Base-by-base conservation (phyloP, 2,113 vertebrate genomes). In the Martes martes region DNA sequence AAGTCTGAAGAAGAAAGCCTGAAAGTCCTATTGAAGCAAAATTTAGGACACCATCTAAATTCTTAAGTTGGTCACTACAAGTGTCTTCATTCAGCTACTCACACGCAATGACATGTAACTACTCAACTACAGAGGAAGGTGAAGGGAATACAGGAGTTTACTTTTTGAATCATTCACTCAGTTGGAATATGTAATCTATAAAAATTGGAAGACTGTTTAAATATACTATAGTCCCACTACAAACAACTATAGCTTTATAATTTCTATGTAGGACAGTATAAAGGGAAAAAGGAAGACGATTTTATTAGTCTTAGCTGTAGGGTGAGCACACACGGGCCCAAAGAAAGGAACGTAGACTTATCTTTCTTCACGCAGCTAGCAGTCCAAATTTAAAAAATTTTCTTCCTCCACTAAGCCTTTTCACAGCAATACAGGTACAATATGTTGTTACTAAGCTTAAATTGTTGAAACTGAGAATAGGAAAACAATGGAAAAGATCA, bases 71-170 rank as follows among this genome's bases (percentile, higher is more conserved):
- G 61, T 97, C 97, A 65, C 67, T 55, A 11, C 0, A 92, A 97
- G n/a, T 23, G 36, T 74, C 63, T 87, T 65, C 85, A 39, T 36
- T 73, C 14, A 84, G 4, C 31, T 52, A 61, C 24, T 92, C 36
- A 86, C 57, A 87, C 24, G 63, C 31, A 63, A 13, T 23, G 19
- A 94, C 19, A 14, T 67, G 0, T 50, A 91, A 91, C 81, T 83
- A 52, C 95, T 97, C 97, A 97, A 89, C 92, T 93, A 76, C 55
- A 97, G 47, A 91, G 42, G 18, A 96, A 42, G 36, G 6, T 92
- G 57, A 95, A 92, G 23, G 63, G 7, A 97, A 89, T 11, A 92
- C 2, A 63, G 55, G 15, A 10, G 0, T 23, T 91, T 83, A 94
- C 16, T 76, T 93, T 79, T 76, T 33, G 65, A 94, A 67, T 87